These are phyloP conservation scores for Hormiphora californensis DNA, from an alignment of 37 sponge, comb jelly and placozoan genomes.

Conservation along the genomic window DNA sequence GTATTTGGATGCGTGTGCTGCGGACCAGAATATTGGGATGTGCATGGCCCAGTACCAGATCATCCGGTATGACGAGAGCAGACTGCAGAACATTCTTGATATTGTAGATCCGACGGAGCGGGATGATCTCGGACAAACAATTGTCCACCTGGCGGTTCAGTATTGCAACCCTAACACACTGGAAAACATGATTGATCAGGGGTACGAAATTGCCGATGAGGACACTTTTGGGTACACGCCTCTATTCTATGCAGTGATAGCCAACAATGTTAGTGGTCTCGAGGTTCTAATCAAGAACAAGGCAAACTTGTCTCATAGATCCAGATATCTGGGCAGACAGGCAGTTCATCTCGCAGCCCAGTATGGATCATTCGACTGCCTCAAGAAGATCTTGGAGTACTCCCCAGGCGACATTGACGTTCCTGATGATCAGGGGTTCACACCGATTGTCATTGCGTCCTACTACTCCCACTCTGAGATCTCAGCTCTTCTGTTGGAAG, in stretches of 20 bases:
- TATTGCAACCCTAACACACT: background rate
- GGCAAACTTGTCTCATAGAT: background rate
- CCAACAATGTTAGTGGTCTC: background rate
- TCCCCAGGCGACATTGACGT: background rate
- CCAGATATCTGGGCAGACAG: background rate
- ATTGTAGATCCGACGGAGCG: background rate
- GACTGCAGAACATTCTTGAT: slow-evolving; percentile 23
- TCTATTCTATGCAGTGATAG: background rate
- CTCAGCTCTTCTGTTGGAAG: background rate
- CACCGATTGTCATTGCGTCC: background rate
- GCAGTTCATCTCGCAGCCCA: background rate
- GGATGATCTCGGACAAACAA: background rate
- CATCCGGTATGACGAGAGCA: background rate
- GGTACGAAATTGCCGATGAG: background rate
- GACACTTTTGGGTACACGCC: background rate
- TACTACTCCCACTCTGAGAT: slow-evolving; percentile 27
- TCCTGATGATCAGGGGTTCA: background rate
- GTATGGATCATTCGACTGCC: background rate
- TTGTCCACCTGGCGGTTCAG: slow-evolving; percentile 3
- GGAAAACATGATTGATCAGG: background rate
- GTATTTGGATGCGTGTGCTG: background rate
- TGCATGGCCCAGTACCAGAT: background rate
- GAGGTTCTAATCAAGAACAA: background rate
- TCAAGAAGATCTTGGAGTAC: background rate
- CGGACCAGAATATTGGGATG: background rate